These are phyloP conservation scores for Meloidogyne floridensis DNA, from an alignment of 1,140 invertebrate genomes.

Conservation along the genomic window DNA sequence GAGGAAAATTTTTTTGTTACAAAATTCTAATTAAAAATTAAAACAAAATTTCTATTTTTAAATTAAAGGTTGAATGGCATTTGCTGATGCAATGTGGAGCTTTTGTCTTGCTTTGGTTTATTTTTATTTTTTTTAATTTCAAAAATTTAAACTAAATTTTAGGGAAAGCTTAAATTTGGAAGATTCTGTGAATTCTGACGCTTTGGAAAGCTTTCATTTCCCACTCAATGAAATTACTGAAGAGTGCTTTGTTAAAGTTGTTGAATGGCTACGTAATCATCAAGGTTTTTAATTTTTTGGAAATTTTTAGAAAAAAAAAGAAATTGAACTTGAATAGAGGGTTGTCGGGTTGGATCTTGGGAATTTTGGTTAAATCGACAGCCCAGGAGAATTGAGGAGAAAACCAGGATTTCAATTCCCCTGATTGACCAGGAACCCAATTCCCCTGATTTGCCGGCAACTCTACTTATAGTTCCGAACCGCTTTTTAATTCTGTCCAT, in stretches of 20 bases:
- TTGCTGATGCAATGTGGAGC: constrained; percentile 12
- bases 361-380: no score
- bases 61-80: constrained; percentile 18
- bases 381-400: no score
- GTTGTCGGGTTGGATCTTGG: no score
- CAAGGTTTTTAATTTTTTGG: constrained; percentile 4
- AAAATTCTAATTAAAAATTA: no score
- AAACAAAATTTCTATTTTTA: background rate
- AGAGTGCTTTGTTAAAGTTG: constrained; percentile 19
- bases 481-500: no score
- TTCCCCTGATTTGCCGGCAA: no score
- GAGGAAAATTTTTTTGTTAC: no score
- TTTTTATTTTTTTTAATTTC: background rate
- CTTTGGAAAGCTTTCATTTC: constrained; percentile 1
- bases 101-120: constrained; percentile 10
- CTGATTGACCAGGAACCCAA: no score
- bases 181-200: background rate
- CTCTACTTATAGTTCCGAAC: no score
- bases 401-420: no score
- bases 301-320: no score
- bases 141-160: background rate
- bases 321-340: no score
- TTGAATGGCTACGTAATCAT: constrained; percentile 18
- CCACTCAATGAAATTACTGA: constrained; percentile 24
- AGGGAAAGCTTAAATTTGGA: constrained; percentile 21